Percentiles rank a stretch among this genome's conserved stretches.
phyloP scores from a whole-genome alignment of 2,888 invertebrate species.

The Xestia xanthographa region DNA sequence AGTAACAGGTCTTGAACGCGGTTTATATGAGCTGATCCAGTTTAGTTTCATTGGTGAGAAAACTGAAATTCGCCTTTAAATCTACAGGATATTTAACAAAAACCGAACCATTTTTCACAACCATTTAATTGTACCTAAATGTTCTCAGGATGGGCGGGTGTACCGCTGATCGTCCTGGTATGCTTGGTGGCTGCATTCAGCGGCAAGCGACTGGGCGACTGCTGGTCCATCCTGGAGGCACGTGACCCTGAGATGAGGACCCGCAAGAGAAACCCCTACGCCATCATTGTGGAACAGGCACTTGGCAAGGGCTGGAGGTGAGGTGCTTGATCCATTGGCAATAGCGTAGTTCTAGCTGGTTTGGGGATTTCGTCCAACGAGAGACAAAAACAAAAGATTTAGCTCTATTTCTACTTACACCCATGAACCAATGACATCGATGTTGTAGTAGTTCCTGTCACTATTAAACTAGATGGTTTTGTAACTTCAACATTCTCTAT shows the following conservation, averaged over 20 bases:
- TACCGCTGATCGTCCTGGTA: slow-evolving; percentile 91
- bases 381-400: not conserved
- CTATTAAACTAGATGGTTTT: not conserved
- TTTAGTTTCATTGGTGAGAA: not conserved
- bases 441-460: not conserved
- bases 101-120: not conserved
- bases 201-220: slow-evolving; percentile 92
- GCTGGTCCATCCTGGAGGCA: slow-evolving; percentile 93
- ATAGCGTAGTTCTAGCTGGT: not conserved
- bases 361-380: not conserved
- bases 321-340: not conserved
- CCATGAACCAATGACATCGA: not conserved
- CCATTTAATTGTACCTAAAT: not conserved
- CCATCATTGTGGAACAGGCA: slow-evolving; percentile 92
- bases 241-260: slow-evolving; percentile 91
- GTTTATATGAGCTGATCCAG: not conserved
- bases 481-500: not conserved
- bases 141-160: slow-evolving; percentile 92
- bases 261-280: slow-evolving; percentile 92
- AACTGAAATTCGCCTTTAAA: not conserved
- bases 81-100: not conserved
- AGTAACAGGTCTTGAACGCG: not conserved
- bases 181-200: slow-evolving; percentile 92
- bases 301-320: slow-evolving; percentile 91
- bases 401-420: not conserved